Evolutionary conservation across 2,888 invertebrate genomes (phyloP).

Genomic region (Drosophila neotestacea): DNA sequence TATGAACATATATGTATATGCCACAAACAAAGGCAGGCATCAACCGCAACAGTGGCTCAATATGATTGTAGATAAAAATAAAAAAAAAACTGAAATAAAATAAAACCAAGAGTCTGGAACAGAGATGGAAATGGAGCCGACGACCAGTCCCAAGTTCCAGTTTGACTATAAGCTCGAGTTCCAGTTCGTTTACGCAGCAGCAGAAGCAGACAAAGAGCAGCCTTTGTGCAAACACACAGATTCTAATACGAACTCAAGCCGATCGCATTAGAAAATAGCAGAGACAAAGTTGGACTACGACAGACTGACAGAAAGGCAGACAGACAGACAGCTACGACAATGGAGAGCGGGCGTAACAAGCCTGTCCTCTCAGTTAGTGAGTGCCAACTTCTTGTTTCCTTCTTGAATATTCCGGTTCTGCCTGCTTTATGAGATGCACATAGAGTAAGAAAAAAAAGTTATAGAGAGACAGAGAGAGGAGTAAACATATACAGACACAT

Average conservation of each 20-base stretch:
- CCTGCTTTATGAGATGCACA: slow-evolving; percentile 23
- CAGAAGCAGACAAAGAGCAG: slow-evolving; percentile 55
- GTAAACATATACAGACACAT: neutral
- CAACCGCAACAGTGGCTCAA: slow-evolving; percentile 27
- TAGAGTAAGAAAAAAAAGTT: neutral
- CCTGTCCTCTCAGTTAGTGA: slow-evolving; percentile 39
- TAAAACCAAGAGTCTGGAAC: neutral
- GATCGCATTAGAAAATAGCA: slow-evolving; percentile 56
- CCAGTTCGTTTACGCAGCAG: slow-evolving; percentile 32
- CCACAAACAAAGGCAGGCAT: slow-evolving; percentile 22
- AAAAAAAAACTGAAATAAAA: neutral
- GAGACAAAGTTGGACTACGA: slow-evolving; percentile 17
- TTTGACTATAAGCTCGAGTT: slow-evolving; percentile 44
- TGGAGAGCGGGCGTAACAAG: slow-evolving; percentile 34
- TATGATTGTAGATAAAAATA: slow-evolving; percentile 45
- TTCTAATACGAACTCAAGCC: slow-evolving; percentile 58
- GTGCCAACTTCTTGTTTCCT: slow-evolving; percentile 78
- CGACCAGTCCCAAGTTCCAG: slow-evolving; percentile 49
- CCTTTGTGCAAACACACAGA: slow-evolving; percentile 62
- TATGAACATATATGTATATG: slow-evolving; percentile 8
- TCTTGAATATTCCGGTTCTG: slow-evolving; percentile 74
- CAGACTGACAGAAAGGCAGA: neutral
- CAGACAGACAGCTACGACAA: slow-evolving; percentile 20
- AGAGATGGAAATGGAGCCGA: slow-evolving; percentile 13
- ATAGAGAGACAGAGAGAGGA: neutral